These are phyloP conservation scores for Muricea muricata DNA, from an alignment of 92 coral and sea anemone genomes.

Conservation along the genomic window DNA sequence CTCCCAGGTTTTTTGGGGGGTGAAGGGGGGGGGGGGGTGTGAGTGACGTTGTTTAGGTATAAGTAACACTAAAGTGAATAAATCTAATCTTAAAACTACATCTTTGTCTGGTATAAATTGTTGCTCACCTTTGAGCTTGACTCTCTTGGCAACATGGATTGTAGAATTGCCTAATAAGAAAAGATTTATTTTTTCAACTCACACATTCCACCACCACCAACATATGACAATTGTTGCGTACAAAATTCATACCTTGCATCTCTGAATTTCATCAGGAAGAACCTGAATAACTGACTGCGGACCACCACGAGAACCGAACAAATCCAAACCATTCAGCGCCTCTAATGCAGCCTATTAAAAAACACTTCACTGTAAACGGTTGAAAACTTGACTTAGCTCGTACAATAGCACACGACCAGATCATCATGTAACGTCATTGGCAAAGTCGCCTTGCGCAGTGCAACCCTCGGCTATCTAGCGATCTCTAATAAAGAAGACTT, in stretches of 20 bases:
- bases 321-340: constrained; percentile 91
- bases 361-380: no score
- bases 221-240: background rate
- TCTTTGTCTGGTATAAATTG: background rate
- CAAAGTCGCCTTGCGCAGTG: no score
- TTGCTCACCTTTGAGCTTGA: constrained; percentile 85
- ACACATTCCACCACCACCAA: background rate
- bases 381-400: no score
- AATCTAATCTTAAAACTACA: no score
- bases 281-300: constrained; percentile 90
- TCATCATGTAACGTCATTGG: no score
- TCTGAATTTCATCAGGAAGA: constrained; percentile 93
- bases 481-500: no score
- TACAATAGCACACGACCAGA: no score
- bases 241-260: constrained; percentile 79
- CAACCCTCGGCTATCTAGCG: no score
- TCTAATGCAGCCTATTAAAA: constrained; percentile 84
- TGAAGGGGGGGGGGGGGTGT: no score
- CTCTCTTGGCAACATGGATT: constrained; percentile 97
- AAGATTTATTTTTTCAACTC: background rate
- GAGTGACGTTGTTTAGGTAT: no score
- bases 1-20: no score
- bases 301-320: constrained; percentile 95
- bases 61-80: no score
- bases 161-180: constrained; percentile 84